Percentiles rank a stretch among this genome's conserved stretches.
These are phyloP conservation scores for Tenthredo livida DNA, from an alignment of 2,888 invertebrate genomes.

Conservation along the genomic window DNA sequence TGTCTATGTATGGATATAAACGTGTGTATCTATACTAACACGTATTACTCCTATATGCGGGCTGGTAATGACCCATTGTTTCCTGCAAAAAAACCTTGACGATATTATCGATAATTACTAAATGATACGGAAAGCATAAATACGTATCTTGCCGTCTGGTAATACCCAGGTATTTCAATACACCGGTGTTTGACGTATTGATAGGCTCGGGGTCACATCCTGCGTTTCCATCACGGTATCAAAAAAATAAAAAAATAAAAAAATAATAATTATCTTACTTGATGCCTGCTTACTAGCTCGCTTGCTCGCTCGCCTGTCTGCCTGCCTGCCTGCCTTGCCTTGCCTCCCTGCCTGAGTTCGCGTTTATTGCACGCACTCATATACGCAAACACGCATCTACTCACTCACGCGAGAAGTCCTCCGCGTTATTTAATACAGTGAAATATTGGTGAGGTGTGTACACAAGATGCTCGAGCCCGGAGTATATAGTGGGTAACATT, in stretches of 20 bases:
- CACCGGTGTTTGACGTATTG: constrained; percentile 71
- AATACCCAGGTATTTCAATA: constrained; percentile 69
- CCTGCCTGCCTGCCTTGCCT: too few relatives aligned
- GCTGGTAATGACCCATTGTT: constrained; percentile 77
- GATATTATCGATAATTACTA: constrained; percentile 78
- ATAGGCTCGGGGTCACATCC: constrained; percentile 72
- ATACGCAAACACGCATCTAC: background rate
- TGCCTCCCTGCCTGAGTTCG: background rate
- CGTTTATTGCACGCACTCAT: background rate
- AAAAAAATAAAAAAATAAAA: background rate
- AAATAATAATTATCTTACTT: constrained; percentile 3
- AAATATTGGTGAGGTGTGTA: constrained; percentile 27
- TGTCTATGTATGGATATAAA: background rate
- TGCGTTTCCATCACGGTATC: constrained; percentile 63
- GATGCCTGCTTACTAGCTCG: background rate
- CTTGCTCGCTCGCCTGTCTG: too few relatives aligned
- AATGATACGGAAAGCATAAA: constrained; percentile 77
- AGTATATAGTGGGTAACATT: constrained; percentile 40
- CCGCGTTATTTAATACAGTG: constrained; percentile 10
- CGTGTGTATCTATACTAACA: background rate
- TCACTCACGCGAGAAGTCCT: background rate
- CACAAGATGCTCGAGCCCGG: background rate
- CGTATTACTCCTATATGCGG: background rate
- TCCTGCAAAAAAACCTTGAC: constrained; percentile 76
- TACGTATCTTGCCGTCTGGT: constrained; percentile 68